phyloP scores from a whole-genome alignment of 2,113 vertebrate genomes.

The Guaruba guarouba region DNA sequence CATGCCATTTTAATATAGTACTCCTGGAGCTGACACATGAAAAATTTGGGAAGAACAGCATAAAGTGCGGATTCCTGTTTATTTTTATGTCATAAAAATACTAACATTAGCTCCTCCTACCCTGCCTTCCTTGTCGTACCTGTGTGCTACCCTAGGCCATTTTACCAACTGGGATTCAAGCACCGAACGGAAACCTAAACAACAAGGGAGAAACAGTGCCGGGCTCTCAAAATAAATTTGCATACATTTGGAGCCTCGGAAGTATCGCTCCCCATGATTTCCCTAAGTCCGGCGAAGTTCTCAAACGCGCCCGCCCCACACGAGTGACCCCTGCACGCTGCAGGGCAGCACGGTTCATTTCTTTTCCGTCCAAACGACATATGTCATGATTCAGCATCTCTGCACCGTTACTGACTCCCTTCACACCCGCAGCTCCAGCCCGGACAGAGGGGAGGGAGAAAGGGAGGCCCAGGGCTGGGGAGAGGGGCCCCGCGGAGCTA shows the following conservation, averaged over 20 bases:
- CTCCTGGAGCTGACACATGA: neutral
- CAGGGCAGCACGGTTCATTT: neutral
- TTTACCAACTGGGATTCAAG: neutral
- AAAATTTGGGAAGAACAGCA: neutral
- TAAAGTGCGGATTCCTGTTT: neutral
- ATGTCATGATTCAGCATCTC: neutral
- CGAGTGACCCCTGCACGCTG: neutral
- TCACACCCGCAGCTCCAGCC: neutral
- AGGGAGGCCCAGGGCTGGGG: neutral
- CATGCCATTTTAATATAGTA: neutral
- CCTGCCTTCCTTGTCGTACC: neutral
- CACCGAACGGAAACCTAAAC: neutral
- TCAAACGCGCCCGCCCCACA: neutral
- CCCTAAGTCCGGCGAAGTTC: neutral
- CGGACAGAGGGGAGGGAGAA: neutral
- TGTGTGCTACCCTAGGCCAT: neutral
- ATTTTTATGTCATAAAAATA: fast-evolving
- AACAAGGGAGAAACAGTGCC: fast-evolving
- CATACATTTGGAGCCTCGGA: fast-evolving
- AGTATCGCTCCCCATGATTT: neutral
- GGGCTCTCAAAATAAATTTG: neutral
- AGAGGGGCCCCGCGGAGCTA: neutral
- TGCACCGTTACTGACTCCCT: fast-evolving
- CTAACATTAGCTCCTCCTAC: neutral
- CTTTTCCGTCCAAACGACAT: neutral